Conservation (phyloP, 2,888 invertebrate species). For the Pilophorus perplexus region DNA sequence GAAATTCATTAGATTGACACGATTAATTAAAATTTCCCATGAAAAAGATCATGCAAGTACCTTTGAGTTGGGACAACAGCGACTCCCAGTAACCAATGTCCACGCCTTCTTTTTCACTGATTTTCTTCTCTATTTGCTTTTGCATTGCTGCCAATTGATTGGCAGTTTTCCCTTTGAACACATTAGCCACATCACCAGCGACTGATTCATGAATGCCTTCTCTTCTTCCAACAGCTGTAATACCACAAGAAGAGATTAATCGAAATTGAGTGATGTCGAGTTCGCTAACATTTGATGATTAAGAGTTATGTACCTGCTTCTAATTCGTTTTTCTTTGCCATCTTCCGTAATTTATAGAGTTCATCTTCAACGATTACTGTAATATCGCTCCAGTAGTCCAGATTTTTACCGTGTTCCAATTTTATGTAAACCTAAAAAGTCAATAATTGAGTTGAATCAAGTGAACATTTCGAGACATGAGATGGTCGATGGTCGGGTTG, state of each 20-base stretch:
- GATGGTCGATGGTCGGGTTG: neutral
- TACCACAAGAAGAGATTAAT: no score
- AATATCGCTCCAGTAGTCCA: slow-evolving; percentile 94
- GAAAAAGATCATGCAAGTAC: slow-evolving; percentile 51
- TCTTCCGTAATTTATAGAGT: slow-evolving; percentile 76
- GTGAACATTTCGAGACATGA: neutral
- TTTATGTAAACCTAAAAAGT: slow-evolving; percentile 69
- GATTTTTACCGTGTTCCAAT: slow-evolving; percentile 82
- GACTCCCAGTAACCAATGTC: slow-evolving; percentile 99
- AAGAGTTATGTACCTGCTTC: no score
- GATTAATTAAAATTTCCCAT: neutral
- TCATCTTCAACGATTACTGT: slow-evolving; percentile 93
- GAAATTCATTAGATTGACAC: slow-evolving; percentile 9
- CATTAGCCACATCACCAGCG: slow-evolving; percentile 79
- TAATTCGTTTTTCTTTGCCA: slow-evolving; percentile 63
- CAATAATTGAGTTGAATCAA: neutral
- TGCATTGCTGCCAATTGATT: slow-evolving; percentile 80
- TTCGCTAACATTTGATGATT: no score
- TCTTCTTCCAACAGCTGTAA: slow-evolving; percentile 58
- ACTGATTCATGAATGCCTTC: slow-evolving; percentile 90
- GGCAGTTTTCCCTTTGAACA: slow-evolving; percentile 92
- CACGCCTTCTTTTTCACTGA: slow-evolving; percentile 81
- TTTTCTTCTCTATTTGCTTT: slow-evolving; percentile 80
- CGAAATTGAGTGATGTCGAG: no score
- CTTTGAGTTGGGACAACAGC: slow-evolving; percentile 86